These are phyloP conservation scores for Idaea straminata DNA, from an alignment of 2,888 invertebrate species.

Conservation along the genomic window DNA sequence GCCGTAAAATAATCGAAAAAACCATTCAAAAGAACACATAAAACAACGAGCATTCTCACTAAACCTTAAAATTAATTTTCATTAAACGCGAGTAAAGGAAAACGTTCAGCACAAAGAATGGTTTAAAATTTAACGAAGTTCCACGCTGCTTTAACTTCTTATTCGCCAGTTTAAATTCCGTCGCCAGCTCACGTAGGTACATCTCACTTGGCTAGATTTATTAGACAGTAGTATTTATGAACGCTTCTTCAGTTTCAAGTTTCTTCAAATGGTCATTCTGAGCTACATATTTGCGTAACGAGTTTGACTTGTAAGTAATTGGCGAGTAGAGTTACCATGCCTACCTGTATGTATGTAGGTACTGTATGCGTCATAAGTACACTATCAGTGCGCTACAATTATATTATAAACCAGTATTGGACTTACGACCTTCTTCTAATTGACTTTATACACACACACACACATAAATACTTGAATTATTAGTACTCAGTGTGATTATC, in stretches of 20 bases:
- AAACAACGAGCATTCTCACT: neutral
- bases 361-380: neutral
- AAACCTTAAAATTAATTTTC: neutral
- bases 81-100: neutral
- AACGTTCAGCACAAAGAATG: slow-evolving; percentile 28
- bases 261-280: neutral
- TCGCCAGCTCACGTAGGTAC: slow-evolving; percentile 52
- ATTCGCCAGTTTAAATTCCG: slow-evolving; percentile 57
- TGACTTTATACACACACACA: no score
- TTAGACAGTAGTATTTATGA: slow-evolving; percentile 57
- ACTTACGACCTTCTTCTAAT: neutral
- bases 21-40: neutral
- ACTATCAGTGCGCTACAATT: neutral
- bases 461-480: no score
- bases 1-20: no score
- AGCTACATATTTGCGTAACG: neutral
- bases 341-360: neutral
- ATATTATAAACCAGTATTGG: neutral
- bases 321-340: neutral
- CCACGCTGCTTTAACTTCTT: slow-evolving; percentile 52
- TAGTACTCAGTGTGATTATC: no score
- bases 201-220: slow-evolving; percentile 57
- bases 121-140: slow-evolving; percentile 50
- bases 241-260: slow-evolving; percentile 30
- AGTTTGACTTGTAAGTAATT: neutral